phyloP scores from a whole-genome alignment of 2,797 vertebrate species.

The Tokudaia tokunoshimensis region DNA sequence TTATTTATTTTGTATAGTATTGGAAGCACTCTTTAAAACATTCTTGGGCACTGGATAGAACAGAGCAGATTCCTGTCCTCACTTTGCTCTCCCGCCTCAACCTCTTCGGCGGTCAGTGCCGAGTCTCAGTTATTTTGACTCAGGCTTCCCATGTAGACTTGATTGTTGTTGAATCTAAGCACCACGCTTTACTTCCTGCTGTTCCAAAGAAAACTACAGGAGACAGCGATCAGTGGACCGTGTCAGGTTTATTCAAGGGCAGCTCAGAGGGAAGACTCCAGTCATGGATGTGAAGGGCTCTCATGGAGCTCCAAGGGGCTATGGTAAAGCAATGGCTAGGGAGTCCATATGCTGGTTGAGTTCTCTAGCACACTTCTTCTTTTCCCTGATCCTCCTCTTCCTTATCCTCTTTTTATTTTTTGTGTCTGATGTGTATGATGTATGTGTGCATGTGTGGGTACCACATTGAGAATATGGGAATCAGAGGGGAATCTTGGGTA shows the following conservation, averaged over 20 bases:
- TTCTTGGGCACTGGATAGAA: not conserved
- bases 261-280: not conserved
- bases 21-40: not conserved
- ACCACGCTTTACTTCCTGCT: rapidly evolving
- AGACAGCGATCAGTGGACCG: not conserved
- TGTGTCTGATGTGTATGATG: not conserved
- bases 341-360: not conserved
- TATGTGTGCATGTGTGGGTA: not conserved
- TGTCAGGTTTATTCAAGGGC: not conserved
- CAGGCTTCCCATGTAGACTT: conserved; percentile 31
- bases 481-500: not conserved
- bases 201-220: not conserved
- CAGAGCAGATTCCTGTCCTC: conserved; percentile 2
- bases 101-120: conserved; percentile 64
- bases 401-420: not conserved
- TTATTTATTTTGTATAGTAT: conserved; percentile 9
- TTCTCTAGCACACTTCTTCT: not conserved
- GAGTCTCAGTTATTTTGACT: conserved; percentile 67
- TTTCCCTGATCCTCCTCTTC: not conserved
- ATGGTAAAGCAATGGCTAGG: not conserved
- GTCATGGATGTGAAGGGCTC: not conserved
- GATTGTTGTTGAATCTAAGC: not conserved
- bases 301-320: not conserved
- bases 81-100: conserved; percentile 50
- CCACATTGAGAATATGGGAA: not conserved